Conservation (phyloP, 2,888 invertebrate species). For the Protula sp. region DNA sequence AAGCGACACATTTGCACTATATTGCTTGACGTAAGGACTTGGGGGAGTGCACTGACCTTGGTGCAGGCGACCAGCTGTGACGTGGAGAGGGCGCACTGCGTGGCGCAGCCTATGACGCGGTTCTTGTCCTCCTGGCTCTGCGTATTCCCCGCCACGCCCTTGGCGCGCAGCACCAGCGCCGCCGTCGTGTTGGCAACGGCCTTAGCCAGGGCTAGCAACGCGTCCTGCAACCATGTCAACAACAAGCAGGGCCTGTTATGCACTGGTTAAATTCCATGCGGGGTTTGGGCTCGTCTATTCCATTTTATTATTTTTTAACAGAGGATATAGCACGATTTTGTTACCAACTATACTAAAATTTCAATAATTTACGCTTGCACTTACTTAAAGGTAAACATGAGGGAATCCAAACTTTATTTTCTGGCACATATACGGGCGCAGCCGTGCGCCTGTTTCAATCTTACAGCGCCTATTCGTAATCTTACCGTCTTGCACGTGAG, state of each 20-base stretch:
- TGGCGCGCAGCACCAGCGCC: conserved; percentile 89
- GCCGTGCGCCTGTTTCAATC: no score
- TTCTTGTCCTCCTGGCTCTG: conserved; percentile 75
- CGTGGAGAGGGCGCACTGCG: conserved; percentile 93
- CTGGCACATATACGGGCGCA: no score
- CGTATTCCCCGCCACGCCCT: conserved; percentile 84
- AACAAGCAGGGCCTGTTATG: no score
- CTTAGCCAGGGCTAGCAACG: conserved; percentile 87
- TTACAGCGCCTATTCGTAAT: no score
- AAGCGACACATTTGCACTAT: no score
- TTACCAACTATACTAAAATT: not conserved
- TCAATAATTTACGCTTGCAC: no score
- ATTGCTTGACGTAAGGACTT: no score
- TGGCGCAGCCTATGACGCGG: conserved; percentile 87
- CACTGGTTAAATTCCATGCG: not conserved
- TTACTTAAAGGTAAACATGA: no score
- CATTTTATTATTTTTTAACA: not conserved
- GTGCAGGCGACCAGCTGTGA: conserved; percentile 96
- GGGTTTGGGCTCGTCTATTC: not conserved
- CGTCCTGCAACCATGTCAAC: no score
- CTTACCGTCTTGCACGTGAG: no score
- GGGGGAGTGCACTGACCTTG: no score
- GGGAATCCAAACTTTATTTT: no score
- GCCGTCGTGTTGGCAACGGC: conserved; percentile 98
- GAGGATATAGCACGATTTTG: not conserved